Base-by-base conservation (phyloP, 2,113 vertebrate species). In the Trichechus manatus region DNA sequence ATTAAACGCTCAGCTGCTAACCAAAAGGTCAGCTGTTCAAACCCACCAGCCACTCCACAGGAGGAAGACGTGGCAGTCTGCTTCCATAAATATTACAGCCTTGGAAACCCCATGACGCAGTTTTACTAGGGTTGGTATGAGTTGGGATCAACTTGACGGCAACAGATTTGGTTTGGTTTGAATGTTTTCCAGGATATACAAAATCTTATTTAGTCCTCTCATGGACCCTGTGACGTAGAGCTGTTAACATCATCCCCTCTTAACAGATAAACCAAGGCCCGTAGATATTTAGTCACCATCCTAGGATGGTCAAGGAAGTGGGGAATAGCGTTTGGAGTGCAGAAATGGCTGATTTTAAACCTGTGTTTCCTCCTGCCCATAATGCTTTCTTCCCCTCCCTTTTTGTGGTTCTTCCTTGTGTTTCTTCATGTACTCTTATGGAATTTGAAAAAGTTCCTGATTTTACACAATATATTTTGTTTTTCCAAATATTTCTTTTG, bases 401-500 rank as follows among this genome's bases (percentile, higher is more conserved):
- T 36, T 72, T 2, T 20, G 22, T 22, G n/a, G 19, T 29, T 39
- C 68, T 79, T 94, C 82, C 56, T 89, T 66, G 25, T 86, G 42
- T 82, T 87, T 91, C 44, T 85, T 86, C 53, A 44, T 7, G 53
- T 63, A 9, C 80, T 84, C 77, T 53, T 81, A 81, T 3, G 59
- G 42, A 93, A 74, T 23, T 91, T 22, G n/a, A 44, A 64, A 39
- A 78, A 25, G 9, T 87, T 81, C 36, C 79, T 82, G 74, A 70
- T 82, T 95, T 82, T 75, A 64, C 25, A 33, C 19, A 78, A 61
- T 11, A 50, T 22, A 20, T 9, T 96, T 93, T 75, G 17, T 10
- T 87, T 25, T 87, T 93, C 44, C 29, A 78, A 36, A 29, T 36
- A 64, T 70, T 86, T 93, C 70, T 87, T 89, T 85, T 50, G n/a